Evolutionary conservation across 2,797 vertebrate species (phyloP).

Genomic region (Ctenopoma multispine): DNA sequence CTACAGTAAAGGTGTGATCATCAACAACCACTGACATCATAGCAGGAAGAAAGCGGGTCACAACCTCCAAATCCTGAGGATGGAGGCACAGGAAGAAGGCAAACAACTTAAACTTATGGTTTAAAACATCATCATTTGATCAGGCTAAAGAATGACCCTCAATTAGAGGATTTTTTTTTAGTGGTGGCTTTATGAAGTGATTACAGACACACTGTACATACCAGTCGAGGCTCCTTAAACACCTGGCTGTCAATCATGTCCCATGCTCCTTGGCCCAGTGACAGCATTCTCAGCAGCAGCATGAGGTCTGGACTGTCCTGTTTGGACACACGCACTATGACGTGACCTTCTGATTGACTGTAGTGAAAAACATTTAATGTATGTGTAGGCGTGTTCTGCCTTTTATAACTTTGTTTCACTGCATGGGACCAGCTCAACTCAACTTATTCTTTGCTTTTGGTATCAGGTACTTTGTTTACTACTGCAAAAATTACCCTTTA

Average conservation of each 20-base stretch:
- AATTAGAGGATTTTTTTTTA: neutral
- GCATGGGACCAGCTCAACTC: too few relatives aligned
- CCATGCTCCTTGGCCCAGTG: slow-evolving; percentile 96
- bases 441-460: too few relatives aligned
- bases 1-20: slow-evolving; percentile 93
- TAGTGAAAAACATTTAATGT: neutral
- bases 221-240: slow-evolving; percentile 97
- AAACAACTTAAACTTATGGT: neutral
- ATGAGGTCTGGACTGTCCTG: slow-evolving; percentile 96
- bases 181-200: neutral
- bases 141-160: neutral
- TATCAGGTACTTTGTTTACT: too few relatives aligned
- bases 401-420: too few relatives aligned
- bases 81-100: neutral
- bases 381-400: neutral
- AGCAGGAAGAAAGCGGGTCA: slow-evolving; percentile 94
- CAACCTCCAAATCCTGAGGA: slow-evolving; percentile 91
- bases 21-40: slow-evolving; percentile 98
- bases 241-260: slow-evolving; percentile 99
- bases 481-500: too few relatives aligned
- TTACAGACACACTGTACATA: slow-evolving; percentile 60
- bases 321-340: slow-evolving; percentile 18
- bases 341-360: neutral
- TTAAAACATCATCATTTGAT: neutral
- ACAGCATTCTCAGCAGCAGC: slow-evolving; percentile 94